Evolutionary conservation across 2,888 invertebrate species (phyloP).

Genomic region (Drosophila anomalata): DNA sequence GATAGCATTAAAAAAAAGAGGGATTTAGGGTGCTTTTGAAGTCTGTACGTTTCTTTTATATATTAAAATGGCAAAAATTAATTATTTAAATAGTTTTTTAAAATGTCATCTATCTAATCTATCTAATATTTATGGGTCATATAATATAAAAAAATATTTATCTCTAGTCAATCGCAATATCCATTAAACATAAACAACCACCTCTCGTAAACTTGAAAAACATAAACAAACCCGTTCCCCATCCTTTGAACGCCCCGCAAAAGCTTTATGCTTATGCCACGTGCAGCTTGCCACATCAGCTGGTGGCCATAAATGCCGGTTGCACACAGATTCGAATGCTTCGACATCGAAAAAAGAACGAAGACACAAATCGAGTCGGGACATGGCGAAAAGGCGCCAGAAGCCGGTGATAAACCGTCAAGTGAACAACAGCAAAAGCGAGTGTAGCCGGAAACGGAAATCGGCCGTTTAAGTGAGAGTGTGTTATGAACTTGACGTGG

Average conservation of each 20-base stretch:
- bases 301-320: conserved; percentile 64
- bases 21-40: no score
- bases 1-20: no score
- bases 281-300: conserved; percentile 53
- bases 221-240: conserved; percentile 38
- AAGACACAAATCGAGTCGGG: conserved; percentile 9
- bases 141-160: no score
- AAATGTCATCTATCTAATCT: no score
- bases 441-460: conserved; percentile 6
- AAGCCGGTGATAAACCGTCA: conserved; percentile 63
- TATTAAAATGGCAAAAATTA: no score
- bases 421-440: conserved; percentile 41
- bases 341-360: conserved; percentile 58
- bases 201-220: conserved; percentile 17
- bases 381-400: conserved; percentile 37
- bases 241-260: background rate
- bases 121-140: no score
- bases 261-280: conserved; percentile 42
- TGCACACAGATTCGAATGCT: conserved; percentile 14
- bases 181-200: background rate
- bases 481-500: conserved; percentile 5
- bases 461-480: conserved; percentile 26
- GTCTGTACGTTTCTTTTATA: no score
- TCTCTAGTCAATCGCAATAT: no score
- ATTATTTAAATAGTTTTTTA: no score